Evolutionary conservation across 2,797 vertebrate species (phyloP).

Genomic region (Anguilla anguilla): DNA sequence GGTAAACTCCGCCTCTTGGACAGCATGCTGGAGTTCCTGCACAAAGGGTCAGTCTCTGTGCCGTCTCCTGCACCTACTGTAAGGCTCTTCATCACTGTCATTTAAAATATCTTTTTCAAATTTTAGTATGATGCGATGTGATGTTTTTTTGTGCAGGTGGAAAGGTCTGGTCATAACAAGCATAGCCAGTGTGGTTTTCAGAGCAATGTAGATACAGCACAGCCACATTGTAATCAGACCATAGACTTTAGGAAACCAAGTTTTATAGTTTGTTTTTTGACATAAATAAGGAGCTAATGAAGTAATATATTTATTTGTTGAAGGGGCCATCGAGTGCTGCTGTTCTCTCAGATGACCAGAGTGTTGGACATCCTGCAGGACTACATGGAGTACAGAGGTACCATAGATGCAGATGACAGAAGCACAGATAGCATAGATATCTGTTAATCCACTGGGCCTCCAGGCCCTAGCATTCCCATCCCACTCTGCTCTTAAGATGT

Average conservation of each 20-base stretch:
- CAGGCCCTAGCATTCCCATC: no score
- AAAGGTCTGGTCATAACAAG: background rate
- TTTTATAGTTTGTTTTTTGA: background rate
- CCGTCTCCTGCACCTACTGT: background rate
- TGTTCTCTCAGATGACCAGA: constrained; percentile 94
- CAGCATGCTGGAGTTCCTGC: constrained; percentile 79
- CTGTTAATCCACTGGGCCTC: background rate
- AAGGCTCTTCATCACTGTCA: background rate
- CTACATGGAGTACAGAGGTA: constrained; percentile 90
- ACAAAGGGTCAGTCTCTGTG: constrained; percentile 68
- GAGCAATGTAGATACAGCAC: background rate
- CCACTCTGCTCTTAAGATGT: background rate
- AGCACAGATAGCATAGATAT: background rate
- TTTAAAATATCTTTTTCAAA: background rate
- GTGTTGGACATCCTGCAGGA: constrained; percentile 93
- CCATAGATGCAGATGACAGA: constrained; percentile 1
- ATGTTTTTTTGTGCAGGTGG: background rate
- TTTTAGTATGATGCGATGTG: background rate
- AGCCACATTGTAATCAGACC: background rate
- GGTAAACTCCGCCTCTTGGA: constrained; percentile 89
- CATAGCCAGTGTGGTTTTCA: background rate
- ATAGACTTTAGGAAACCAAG: background rate
- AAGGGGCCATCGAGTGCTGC: constrained; percentile 85
- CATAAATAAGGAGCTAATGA: background rate
- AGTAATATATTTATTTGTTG: constrained; percentile 7